A percentile compares a stretch with the other conserved stretches of the same genome.
Conservation (phyloP, 2,797 vertebrate genomes). For the Lagorchestes hirsutus region DNA sequence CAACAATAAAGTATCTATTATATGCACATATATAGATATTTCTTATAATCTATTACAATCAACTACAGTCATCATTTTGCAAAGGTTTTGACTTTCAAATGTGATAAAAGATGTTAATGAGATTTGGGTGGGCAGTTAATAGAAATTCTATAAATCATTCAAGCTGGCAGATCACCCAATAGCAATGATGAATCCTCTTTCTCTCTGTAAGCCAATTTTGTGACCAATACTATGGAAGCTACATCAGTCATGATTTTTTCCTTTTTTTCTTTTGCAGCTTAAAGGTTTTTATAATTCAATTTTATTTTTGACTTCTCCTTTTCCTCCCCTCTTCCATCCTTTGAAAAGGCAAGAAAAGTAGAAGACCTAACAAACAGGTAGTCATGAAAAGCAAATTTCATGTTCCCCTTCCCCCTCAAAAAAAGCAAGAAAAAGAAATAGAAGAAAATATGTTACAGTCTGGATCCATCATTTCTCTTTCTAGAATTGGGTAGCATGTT, state of each 20-base stretch:
- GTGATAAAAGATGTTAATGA: slow-evolving; percentile 47
- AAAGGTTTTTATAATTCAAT: background rate
- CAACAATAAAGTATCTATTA: background rate
- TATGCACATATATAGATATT: background rate
- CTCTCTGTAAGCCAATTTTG: background rate
- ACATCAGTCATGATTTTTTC: background rate
- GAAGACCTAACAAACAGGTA: background rate
- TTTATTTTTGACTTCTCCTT: background rate
- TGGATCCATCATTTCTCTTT: background rate
- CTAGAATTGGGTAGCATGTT: background rate
- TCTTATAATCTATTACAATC: slow-evolving; percentile 60
- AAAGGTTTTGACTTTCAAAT: slow-evolving; percentile 58
- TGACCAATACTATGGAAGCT: background rate
- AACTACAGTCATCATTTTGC: slow-evolving; percentile 53
- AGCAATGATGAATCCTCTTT: slow-evolving; percentile 21
- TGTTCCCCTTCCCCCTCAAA: background rate
- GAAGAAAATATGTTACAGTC: background rate
- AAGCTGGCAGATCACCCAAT: slow-evolving; percentile 49
- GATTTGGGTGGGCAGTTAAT: background rate
- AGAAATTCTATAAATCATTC: slow-evolving; percentile 55
- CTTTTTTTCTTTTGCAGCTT: background rate
- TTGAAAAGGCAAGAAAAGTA: background rate
- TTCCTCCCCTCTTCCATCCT: background rate
- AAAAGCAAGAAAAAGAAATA: background rate
- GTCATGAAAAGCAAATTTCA: background rate